phyloP scores from a whole-genome alignment of 2,888 invertebrate genomes.

The Patella pellucida region DNA sequence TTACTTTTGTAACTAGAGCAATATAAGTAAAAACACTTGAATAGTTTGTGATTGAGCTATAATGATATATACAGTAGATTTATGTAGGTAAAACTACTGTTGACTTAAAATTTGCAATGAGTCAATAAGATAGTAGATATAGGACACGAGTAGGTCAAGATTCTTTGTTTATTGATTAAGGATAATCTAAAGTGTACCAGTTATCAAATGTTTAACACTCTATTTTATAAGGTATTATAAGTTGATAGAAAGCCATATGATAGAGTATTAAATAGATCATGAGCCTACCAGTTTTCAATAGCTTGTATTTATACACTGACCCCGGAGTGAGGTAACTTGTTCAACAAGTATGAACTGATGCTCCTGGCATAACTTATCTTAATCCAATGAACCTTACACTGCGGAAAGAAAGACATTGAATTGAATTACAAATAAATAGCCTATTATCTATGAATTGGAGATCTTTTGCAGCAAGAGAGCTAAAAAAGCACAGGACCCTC shows the following conservation, averaged over 20 bases:
- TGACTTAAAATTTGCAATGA: no score
- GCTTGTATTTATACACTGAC: background rate
- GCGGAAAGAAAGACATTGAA: background rate
- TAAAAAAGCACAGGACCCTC: background rate
- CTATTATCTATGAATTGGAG: background rate
- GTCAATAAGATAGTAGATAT: no score
- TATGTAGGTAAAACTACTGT: no score
- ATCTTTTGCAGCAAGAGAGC: no score
- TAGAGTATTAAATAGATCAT: no score
- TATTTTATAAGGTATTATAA: background rate
- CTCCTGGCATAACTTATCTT: background rate
- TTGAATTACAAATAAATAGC: constrained; percentile 2
- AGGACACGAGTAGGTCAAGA: no score
- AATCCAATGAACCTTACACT: constrained; percentile 6
- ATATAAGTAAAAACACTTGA: no score
- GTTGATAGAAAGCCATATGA: no score
- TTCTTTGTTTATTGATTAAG: no score
- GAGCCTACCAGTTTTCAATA: background rate
- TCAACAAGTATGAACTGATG: constrained; percentile 2
- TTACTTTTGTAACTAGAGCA: no score
- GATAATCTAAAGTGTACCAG: background rate
- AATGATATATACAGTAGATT: no score
- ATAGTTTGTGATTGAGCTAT: no score
- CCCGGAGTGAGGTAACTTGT: background rate
- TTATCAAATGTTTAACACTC: background rate